Conservation (phyloP, 2,113 vertebrate species). For the Danio rerio region GRCz12tu NC_133197.1:12858001-12858500, state of each 20-base stretch:
- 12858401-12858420: not conserved
- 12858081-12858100: conserved; percentile 70
- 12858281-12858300: not conserved
- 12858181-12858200: conserved; percentile 45
- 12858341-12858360: not conserved
- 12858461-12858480: too few species aligned
- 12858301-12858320: not conserved
- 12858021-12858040: conserved; percentile 49
- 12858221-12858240: conserved; percentile 15
- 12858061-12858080: conserved; percentile 78
- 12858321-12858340: not conserved
- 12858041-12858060: conserved; percentile 55
- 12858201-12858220: conserved; percentile 54
- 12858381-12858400: not conserved
- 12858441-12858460: not conserved
- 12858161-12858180: conserved; percentile 66
- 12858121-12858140: conserved; percentile 71
- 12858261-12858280: not conserved
- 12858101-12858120: conserved; percentile 79
- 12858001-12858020: not conserved
- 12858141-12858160: conserved; percentile 81
- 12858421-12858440: not conserved
- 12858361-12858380: not conserved
- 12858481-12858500: not conserved
- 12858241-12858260: not conserved